Conservation (phyloP, 35 echinoderm and acorn worm species). For the Amphiura filiformis region DNA sequence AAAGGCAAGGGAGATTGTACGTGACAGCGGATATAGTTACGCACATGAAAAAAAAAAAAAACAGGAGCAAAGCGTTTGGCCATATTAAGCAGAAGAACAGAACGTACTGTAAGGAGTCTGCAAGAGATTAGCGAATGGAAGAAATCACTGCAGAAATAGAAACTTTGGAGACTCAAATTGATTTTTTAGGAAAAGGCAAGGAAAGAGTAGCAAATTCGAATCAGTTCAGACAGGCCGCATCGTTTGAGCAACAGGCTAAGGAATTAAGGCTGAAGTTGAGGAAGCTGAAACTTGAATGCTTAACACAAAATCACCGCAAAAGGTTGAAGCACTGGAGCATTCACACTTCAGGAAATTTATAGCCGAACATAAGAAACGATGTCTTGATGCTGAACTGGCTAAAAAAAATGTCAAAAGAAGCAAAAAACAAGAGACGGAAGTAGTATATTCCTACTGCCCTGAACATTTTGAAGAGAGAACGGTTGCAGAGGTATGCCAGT, state of each 20-base stretch:
- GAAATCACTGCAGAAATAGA: not conserved
- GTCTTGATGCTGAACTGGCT: no score
- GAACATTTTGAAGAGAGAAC: no score
- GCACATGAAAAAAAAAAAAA: slow-evolving; percentile 30
- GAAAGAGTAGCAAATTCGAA: not conserved
- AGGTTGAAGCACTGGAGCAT: no score
- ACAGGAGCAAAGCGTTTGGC: slow-evolving; percentile 26
- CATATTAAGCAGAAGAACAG: not conserved
- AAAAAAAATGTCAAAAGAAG: no score
- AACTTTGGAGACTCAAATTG: not conserved
- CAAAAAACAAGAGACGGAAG: no score
- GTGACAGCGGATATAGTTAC: slow-evolving; percentile 5
- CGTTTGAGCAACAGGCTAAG: slow-evolving; percentile 15
- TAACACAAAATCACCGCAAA: no score
- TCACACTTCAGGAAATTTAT: no score
- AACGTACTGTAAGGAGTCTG: no score
- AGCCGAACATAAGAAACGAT: no score
- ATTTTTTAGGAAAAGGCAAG: slow-evolving; percentile 18
- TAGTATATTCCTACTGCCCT: no score
- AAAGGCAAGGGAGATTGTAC: slow-evolving; percentile 9
- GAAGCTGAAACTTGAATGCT: no score
- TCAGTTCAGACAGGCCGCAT: not conserved
- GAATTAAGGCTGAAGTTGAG: slow-evolving; percentile 6
- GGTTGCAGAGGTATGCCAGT: no score
- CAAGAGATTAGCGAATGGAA: not conserved